Percentiles rank a stretch among this genome's conserved stretches.
Conservation (phyloP, 2,113 vertebrate species). For the Rhombomys opimus region DNA sequence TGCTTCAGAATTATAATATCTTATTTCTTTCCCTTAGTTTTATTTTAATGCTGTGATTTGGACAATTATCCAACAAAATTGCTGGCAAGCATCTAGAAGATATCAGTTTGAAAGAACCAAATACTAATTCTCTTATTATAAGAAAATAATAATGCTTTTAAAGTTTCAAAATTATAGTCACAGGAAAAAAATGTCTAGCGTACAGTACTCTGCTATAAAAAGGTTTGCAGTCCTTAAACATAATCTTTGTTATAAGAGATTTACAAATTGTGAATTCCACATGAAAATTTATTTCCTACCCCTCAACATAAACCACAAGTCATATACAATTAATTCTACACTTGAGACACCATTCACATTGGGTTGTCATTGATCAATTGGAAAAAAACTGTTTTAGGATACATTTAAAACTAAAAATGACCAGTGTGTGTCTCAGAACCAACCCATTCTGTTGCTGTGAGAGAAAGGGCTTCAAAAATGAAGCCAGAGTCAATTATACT, state of each 20-base stretch:
- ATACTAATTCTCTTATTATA: conserved; percentile 79
- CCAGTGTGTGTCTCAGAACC: conserved; percentile 37
- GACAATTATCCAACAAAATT: conserved; percentile 47
- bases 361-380: conserved; percentile 80
- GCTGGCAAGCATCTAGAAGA: conserved; percentile 76
- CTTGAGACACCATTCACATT: conserved; percentile 78
- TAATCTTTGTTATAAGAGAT: conserved; percentile 79
- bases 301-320: conserved; percentile 74
- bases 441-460: conserved; percentile 54
- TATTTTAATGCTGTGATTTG: conserved; percentile 73
- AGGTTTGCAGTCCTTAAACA: conserved; percentile 78
- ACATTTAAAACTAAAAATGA: conserved; percentile 79
- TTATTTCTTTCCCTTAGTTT: conserved; percentile 49
- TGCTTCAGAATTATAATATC: conserved; percentile 58
- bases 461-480: not conserved
- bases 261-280: conserved; percentile 78
- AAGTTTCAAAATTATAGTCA: conserved; percentile 74
- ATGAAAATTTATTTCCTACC: conserved; percentile 68
- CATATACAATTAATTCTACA: conserved; percentile 81
- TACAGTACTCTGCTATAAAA: conserved; percentile 66
- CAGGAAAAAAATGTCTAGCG: conserved; percentile 67
- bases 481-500: conserved; percentile 54
- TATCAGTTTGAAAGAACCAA: conserved; percentile 77
- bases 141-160: conserved; percentile 78
- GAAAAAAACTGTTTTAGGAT: conserved; percentile 73